phyloP scores from a whole-genome alignment of 2,888 invertebrate species.

The Drosophila formosana region DNA sequence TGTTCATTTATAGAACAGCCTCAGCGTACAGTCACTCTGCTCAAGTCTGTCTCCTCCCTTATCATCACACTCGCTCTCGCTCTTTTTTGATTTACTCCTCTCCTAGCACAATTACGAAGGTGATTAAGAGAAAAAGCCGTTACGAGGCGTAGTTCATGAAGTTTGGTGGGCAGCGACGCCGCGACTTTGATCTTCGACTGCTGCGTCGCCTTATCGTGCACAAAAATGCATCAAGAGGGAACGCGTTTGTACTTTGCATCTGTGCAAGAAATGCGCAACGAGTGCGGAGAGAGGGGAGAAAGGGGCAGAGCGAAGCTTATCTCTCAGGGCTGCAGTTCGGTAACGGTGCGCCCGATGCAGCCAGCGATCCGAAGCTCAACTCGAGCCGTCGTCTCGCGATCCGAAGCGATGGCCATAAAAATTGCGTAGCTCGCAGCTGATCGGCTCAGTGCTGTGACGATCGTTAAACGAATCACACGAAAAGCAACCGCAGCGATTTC shows the following conservation, averaged over 20 bases:
- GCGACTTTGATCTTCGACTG: slow-evolving; percentile 55
- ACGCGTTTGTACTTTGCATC: slow-evolving; percentile 65
- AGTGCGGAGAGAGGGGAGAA: not conserved
- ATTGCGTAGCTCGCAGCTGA: slow-evolving; percentile 64
- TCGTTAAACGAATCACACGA: slow-evolving; percentile 52
- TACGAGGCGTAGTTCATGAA: not conserved
- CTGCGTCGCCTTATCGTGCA: slow-evolving; percentile 39
- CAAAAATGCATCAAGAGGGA: slow-evolving; percentile 41
- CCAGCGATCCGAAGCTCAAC: slow-evolving; percentile 48
- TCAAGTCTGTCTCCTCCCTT: slow-evolving; percentile 3
- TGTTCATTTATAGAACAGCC: not conserved
- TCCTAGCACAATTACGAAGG: not conserved
- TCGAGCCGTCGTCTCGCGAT: slow-evolving; percentile 15
- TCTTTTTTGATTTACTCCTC: not conserved
- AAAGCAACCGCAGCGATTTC: not conserved
- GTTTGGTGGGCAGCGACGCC: slow-evolving; percentile 17
- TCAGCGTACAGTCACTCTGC: slow-evolving; percentile 24
- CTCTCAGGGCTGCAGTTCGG: slow-evolving; percentile 43
- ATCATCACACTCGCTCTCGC: not conserved
- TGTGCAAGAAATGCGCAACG: slow-evolving; percentile 20
- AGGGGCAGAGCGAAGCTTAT: slow-evolving; percentile 40
- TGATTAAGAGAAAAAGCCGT: slow-evolving; percentile 1
- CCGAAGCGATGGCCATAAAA: slow-evolving; percentile 57
- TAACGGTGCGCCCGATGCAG: not conserved
- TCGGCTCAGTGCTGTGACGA: slow-evolving; percentile 72